Conservation (phyloP, 2,113 vertebrate species). For the Dipodomys spectabilis region DNA sequence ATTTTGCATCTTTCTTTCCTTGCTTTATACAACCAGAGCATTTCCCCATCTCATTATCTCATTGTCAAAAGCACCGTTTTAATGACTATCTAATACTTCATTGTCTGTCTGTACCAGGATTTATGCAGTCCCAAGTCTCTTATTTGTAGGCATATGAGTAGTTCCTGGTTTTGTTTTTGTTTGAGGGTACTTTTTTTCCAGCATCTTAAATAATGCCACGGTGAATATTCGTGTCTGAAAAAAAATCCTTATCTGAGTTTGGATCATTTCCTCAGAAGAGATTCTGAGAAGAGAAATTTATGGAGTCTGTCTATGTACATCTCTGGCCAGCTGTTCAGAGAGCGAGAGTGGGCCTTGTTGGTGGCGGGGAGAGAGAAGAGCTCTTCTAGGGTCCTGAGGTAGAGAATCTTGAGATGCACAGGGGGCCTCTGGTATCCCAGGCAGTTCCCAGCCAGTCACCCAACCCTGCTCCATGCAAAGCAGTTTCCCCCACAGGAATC, state of each 20-base stretch:
- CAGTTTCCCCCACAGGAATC: slow-evolving; percentile 34
- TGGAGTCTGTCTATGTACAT: neutral
- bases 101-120: slow-evolving; percentile 27
- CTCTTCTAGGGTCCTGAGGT: neutral
- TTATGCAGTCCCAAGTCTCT: neutral
- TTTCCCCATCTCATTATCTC: neutral
- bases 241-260: slow-evolving; percentile 61
- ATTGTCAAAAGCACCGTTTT: slow-evolving; percentile 42
- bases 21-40: neutral
- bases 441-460: neutral
- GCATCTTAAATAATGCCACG: slow-evolving; percentile 36
- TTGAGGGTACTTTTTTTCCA: neutral
- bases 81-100: slow-evolving; percentile 49
- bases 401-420: neutral
- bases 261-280: slow-evolving; percentile 49
- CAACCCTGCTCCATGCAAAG: slow-evolving; percentile 34
- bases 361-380: neutral
- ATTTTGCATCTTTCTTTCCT: slow-evolving; percentile 24
- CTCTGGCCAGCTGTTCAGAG: neutral
- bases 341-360: neutral
- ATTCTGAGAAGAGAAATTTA: slow-evolving; percentile 27
- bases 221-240: slow-evolving; percentile 32
- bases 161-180: slow-evolving; percentile 10
- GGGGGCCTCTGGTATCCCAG: neutral
- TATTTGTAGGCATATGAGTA: neutral